A percentile compares a stretch with the other conserved stretches of the same genome.
phyloP scores from a whole-genome alignment of 2,888 invertebrate species.

The Polydrusus tereticollis region DNA sequence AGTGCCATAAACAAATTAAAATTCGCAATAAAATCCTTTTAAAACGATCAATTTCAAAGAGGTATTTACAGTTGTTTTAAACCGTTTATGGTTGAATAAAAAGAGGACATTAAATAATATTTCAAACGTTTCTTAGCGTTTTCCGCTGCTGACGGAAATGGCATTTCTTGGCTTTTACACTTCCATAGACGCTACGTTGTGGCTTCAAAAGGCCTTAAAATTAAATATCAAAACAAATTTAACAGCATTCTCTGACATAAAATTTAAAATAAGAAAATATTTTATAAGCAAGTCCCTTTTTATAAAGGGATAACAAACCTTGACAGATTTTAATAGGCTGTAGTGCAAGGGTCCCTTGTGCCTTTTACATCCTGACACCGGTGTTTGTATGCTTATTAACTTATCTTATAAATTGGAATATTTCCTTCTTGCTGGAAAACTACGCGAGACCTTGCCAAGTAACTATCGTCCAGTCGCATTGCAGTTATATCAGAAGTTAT shows the following conservation, averaged over 20 bases:
- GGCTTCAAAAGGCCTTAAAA: constrained; percentile 35
- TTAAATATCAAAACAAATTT: constrained; percentile 36
- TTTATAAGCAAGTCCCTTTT: constrained; percentile 20
- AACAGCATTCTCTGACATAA: constrained; percentile 19
- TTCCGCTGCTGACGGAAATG: constrained; percentile 32
- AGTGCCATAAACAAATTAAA: no score
- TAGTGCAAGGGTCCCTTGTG: not conserved
- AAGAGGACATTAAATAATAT: constrained; percentile 29
- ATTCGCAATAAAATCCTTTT: no score
- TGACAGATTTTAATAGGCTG: constrained; percentile 1
- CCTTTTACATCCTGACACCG: not conserved
- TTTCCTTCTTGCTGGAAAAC: no score
- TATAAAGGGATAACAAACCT: not conserved
- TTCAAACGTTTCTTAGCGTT: constrained; percentile 28
- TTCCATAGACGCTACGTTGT: constrained; percentile 23
- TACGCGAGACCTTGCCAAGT: no score
- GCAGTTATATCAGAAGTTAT: no score
- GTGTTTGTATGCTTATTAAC: no score
- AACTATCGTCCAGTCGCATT: no score
- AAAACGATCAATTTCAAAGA: not conserved
- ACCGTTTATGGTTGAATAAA: constrained; percentile 27
- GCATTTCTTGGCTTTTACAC: constrained; percentile 31
- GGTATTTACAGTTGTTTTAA: constrained; percentile 16
- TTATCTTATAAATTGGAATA: no score
- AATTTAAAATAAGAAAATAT: constrained; percentile 25